These are phyloP conservation scores for Harpagus bidentatus DNA, from an alignment of 2,113 vertebrate genomes.

Conservation along the genomic window DNA sequence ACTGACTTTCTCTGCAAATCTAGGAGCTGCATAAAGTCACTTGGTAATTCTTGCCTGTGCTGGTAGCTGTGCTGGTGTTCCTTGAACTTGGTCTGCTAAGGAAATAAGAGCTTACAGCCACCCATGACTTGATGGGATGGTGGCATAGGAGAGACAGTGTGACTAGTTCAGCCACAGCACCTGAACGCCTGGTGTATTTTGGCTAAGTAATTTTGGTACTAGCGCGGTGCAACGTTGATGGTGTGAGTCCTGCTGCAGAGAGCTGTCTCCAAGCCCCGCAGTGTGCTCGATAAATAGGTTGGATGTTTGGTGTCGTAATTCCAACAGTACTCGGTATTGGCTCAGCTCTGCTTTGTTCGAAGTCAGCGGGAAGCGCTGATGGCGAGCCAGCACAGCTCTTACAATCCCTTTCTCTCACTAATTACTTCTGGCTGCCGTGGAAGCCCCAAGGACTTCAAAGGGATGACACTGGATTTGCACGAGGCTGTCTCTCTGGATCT, in stretches of 20 bases:
- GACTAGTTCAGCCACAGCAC: not conserved
- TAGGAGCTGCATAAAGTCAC: not conserved
- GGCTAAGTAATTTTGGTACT: not conserved
- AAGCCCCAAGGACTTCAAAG: slow-evolving; percentile 34
- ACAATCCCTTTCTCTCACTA: not conserved
- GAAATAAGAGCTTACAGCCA: not conserved
- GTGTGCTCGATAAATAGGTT: not conserved
- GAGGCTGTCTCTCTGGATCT: not conserved
- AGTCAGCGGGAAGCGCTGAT: not conserved
- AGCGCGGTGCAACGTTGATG: accelerated
- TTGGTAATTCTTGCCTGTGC: not conserved
- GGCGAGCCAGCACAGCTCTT: not conserved
- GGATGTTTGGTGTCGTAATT: not conserved
- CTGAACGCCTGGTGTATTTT: not conserved
- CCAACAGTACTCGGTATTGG: not conserved
- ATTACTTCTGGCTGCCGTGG: slow-evolving; percentile 45
- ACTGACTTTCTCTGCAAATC: not conserved
- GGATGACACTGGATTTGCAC: not conserved
- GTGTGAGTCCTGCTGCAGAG: accelerated
- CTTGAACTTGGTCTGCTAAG: not conserved
- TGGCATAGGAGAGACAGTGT: not conserved
- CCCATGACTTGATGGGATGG: not conserved
- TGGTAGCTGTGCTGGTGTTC: not conserved
- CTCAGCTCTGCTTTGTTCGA: not conserved
- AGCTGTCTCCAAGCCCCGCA: accelerated